A percentile compares a stretch with the other conserved stretches of the same genome.
phyloP scores from a whole-genome alignment of 2,797 vertebrate species.

The Cossypha caffra region DNA sequence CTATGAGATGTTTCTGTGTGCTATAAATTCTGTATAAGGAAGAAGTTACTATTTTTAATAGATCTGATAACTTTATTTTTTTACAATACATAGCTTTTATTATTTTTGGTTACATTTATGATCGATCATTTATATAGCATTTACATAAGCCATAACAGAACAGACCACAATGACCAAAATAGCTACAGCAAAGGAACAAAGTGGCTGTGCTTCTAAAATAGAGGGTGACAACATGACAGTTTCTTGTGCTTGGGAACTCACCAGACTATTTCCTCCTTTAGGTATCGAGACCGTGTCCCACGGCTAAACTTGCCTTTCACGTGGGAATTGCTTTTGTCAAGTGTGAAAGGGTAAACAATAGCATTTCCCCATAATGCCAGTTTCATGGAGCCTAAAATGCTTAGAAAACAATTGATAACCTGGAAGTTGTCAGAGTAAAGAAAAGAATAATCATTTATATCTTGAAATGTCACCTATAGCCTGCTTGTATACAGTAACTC shows the following conservation, averaged over 20 bases:
- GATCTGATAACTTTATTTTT: slow-evolving; percentile 77
- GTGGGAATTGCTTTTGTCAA: slow-evolving; percentile 95
- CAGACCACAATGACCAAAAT: slow-evolving; percentile 69
- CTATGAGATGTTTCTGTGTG: slow-evolving; percentile 66
- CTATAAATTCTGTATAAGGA: slow-evolving; percentile 70
- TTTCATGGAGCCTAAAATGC: slow-evolving; percentile 87
- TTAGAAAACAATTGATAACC: slow-evolving; percentile 94
- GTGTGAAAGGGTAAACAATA: slow-evolving; percentile 97
- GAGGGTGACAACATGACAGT: slow-evolving; percentile 76
- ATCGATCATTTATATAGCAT: slow-evolving; percentile 70
- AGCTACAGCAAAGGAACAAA: slow-evolving; percentile 67
- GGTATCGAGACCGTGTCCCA: slow-evolving; percentile 84
- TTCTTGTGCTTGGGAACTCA: slow-evolving; percentile 79
- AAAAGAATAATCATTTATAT: slow-evolving; percentile 92
- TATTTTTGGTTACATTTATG: slow-evolving; percentile 75
- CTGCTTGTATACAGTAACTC: slow-evolving; percentile 61
- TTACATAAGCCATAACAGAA: slow-evolving; percentile 60
- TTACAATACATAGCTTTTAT: slow-evolving; percentile 72
- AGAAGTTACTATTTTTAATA: slow-evolving; percentile 76
- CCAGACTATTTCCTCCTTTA: slow-evolving; percentile 79
- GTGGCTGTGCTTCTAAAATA: slow-evolving; percentile 64
- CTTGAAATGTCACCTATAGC: slow-evolving; percentile 80
- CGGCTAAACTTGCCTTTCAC: slow-evolving; percentile 92
- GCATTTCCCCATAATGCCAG: slow-evolving; percentile 93
- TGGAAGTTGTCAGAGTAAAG: slow-evolving; percentile 92